These are phyloP conservation scores for Umimayanthus kanabou DNA, from an alignment of 92 coral and sea anemone genomes.

Conservation along the genomic window DNA sequence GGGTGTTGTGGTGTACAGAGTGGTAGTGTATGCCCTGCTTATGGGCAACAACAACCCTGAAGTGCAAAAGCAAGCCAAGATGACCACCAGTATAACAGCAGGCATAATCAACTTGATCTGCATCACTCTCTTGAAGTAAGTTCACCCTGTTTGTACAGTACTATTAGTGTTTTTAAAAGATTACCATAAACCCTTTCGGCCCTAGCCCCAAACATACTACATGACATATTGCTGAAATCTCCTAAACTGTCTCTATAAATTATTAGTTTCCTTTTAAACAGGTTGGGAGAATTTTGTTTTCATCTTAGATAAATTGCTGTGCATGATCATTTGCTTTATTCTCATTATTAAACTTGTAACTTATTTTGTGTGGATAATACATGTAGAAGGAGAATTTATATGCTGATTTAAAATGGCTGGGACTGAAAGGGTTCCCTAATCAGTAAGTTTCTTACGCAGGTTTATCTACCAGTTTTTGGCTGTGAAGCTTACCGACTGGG, in stretches of 20 bases:
- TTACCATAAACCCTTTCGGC: too few species aligned
- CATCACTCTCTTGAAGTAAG: conserved; percentile 72
- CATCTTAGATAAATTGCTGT: too few species aligned
- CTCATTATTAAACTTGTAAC: too few species aligned
- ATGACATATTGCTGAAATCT: too few species aligned
- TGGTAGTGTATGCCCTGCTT: conserved; percentile 74
- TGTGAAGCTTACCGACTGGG: conserved; percentile 86
- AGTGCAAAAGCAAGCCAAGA: conserved; percentile 67
- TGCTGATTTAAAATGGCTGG: too few species aligned
- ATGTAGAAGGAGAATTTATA: too few species aligned
- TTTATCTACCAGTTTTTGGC: conserved; percentile 81
- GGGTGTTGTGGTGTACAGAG: conserved; percentile 91
- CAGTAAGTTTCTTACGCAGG: neutral
- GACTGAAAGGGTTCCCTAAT: neutral
- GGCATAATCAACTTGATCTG: conserved; percentile 87
- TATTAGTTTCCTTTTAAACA: too few species aligned
- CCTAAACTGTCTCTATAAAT: too few species aligned
- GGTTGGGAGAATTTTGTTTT: too few species aligned
- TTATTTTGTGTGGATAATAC: too few species aligned
- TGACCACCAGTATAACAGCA: conserved; percentile 83
- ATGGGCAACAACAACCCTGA: conserved; percentile 38
- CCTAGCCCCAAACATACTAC: too few species aligned
- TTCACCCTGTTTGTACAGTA: neutral
- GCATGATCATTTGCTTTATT: too few species aligned
- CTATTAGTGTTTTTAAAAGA: neutral